These are phyloP conservation scores for Ceratotherium simum DNA, from an alignment of 2,113 vertebrate genomes.

Conservation along the genomic window DNA sequence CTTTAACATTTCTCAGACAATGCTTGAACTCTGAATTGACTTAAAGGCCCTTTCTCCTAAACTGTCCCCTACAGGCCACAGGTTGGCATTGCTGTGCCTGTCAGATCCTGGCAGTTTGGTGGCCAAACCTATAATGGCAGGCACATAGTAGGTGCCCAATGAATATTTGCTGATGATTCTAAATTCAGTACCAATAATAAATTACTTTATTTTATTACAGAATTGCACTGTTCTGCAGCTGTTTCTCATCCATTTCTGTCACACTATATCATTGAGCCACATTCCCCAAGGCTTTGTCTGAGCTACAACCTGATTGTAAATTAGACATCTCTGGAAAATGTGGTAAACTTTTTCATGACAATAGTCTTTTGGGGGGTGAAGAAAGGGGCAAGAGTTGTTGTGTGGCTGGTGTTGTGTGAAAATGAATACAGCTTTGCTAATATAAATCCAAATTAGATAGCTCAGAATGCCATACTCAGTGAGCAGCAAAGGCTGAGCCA, in stretches of 20 bases:
- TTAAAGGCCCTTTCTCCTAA: not conserved
- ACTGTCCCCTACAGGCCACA: not conserved
- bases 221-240: conserved; percentile 14
- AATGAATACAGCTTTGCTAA: conserved; percentile 6
- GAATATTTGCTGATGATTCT: not conserved
- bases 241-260: conserved; percentile 64
- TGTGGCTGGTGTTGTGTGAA: not conserved
- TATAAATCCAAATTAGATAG: conserved; percentile 23
- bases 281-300: conserved; percentile 32
- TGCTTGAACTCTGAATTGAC: not conserved
- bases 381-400: not conserved
- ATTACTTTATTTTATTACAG: conserved; percentile 5
- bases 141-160: not conserved
- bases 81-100: not conserved
- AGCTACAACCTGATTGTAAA: conserved; percentile 15
- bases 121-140: not conserved
- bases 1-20: not conserved
- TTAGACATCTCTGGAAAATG: conserved; percentile 34
- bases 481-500: conserved; percentile 1
- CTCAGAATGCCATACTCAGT: not conserved
- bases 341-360: conserved; percentile 37
- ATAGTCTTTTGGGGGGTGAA: not conserved
- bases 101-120: not conserved
- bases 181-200: not conserved
- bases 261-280: not conserved